A percentile compares a stretch with the other conserved stretches of the same genome.
Evolutionary conservation across 2,888 invertebrate species (phyloP).

Genomic region (Sesamia inferens): DNA sequence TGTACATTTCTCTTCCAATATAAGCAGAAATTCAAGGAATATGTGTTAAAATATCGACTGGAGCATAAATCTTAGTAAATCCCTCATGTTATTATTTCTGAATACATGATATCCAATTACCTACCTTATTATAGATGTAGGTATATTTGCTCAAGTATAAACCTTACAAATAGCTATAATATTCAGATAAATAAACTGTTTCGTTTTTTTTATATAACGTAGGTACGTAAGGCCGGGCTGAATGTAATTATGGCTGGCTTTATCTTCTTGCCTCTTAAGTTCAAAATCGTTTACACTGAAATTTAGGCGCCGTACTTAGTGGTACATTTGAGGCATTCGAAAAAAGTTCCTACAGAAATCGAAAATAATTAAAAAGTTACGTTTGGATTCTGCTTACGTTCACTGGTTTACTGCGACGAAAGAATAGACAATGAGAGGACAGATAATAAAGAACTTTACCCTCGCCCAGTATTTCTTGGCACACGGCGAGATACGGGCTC

Average conservation of each 20-base stretch:
- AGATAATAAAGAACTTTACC: conserved; percentile 59
- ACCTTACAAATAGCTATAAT: conserved; percentile 12
- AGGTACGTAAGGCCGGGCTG: conserved; percentile 1
- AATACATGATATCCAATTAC: conserved; percentile 30
- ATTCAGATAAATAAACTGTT: conserved; percentile 16
- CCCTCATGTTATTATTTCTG: conserved; percentile 15
- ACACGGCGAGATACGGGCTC: conserved; percentile 1
- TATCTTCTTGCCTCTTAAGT: conserved; percentile 39
- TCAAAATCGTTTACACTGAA: conserved; percentile 65
- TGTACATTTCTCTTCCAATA: neutral
- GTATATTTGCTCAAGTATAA: conserved; percentile 13
- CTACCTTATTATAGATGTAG: neutral
- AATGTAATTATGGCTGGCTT: conserved; percentile 28
- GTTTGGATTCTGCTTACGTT: conserved; percentile 63
- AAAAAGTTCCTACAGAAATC: conserved; percentile 68
- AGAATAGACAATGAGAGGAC: conserved; percentile 67
- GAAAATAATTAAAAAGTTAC: conserved; percentile 77
- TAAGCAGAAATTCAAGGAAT: neutral
- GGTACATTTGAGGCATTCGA: conserved; percentile 64
- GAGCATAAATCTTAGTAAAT: neutral
- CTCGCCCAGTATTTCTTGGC: conserved; percentile 31
- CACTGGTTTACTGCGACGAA: conserved; percentile 51
- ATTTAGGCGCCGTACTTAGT: conserved; percentile 62
- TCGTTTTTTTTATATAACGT: conserved; percentile 21
- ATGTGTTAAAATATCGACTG: neutral